Base-by-base conservation (phyloP, 1,140 invertebrate species). In the Lepidurus apus region DNA sequence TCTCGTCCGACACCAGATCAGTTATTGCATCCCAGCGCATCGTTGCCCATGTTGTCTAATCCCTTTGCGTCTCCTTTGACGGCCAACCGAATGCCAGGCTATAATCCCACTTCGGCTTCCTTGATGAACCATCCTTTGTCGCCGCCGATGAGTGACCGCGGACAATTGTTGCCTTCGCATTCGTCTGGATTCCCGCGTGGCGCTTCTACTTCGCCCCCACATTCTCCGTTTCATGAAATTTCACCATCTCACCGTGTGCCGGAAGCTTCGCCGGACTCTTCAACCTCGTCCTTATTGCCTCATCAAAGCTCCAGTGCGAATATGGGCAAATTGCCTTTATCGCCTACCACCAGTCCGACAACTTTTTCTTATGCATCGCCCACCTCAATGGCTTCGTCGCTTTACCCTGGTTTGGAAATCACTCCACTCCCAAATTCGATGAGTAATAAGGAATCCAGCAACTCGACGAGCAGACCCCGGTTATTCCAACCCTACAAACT, bases 401-500 rank as follows among this genome's bases (percentile, higher is more conserved):
- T 45, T n/a, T 34, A 77, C 26, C 26, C 43, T 17, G 44, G 47
- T 24, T 77, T 45, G 26, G n/a, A 45, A 43, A 34, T 53, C 42
- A 77, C 43, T 42, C 47, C 76, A 34, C 43, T 43, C 26, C 76
- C 76, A 21, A 77, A 13, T n/a, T 43, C 44, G 76, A 43, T 34
- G 26, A 43, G 43, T 42, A 45, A 21, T 17, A 43, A 43, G 17
- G 47, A 77, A 53, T 45, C 42, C 26, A 34, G 13, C n/a, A 45
- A 43, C 13, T 53, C 76, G 11, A 77, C 21, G 9, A 47, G 10
- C 34, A 77, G 47, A 74, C 78, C 78, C 24, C 75, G 74, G 43
- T 45, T 79, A 43, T 79, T 79, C 74, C 78, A 79, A 24, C 78
- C 78, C 17, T 79, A 79, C 78, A 79, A 79, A 26, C 74, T 79